Evolutionary conservation across 2,888 invertebrate species (phyloP).

Genomic region (Allygus modestus): DNA sequence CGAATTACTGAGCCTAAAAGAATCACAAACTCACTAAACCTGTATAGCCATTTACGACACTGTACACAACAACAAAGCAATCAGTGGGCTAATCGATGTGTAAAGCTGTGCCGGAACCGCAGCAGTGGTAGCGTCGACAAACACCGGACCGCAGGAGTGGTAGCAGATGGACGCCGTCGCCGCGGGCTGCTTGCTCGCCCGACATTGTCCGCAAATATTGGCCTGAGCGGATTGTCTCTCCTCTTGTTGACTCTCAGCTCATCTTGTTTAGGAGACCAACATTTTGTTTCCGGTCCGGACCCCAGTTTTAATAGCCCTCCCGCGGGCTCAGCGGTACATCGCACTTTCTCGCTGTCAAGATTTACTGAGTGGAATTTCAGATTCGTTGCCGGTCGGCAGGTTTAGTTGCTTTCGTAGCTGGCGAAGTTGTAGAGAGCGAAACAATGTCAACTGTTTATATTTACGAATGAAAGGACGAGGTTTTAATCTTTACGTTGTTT

Average conservation of each 20-base stretch:
- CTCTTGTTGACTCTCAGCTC: slow-evolving; percentile 21
- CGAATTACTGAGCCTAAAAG: too few relatives aligned
- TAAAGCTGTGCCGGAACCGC: neutral
- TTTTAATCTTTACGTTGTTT: too few relatives aligned
- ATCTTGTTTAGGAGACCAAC: slow-evolving; percentile 41
- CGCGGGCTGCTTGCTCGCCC: slow-evolving; percentile 11
- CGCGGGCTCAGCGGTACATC: neutral
- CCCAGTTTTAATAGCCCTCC: neutral
- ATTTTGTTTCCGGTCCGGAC: slow-evolving; percentile 35
- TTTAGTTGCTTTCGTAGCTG: neutral
- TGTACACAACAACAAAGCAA: neutral
- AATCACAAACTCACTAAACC: too few relatives aligned
- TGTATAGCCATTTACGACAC: too few relatives aligned
- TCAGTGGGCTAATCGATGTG: slow-evolving; percentile 3
- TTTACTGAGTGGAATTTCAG: neutral
- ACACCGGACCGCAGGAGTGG: neutral
- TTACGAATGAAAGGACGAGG: too few relatives aligned
- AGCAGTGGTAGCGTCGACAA: neutral
- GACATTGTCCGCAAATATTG: slow-evolving; percentile 52
- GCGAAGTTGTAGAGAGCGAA: neutral
- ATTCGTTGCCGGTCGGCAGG: too few relatives aligned
- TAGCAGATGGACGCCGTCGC: slow-evolving; percentile 18
- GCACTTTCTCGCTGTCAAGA: neutral
- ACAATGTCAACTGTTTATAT: neutral
- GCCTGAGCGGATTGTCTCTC: slow-evolving; percentile 42